These are phyloP conservation scores for Chymomyza fuscimana DNA, from an alignment of 2,888 invertebrate genomes.

Conservation along the genomic window DNA sequence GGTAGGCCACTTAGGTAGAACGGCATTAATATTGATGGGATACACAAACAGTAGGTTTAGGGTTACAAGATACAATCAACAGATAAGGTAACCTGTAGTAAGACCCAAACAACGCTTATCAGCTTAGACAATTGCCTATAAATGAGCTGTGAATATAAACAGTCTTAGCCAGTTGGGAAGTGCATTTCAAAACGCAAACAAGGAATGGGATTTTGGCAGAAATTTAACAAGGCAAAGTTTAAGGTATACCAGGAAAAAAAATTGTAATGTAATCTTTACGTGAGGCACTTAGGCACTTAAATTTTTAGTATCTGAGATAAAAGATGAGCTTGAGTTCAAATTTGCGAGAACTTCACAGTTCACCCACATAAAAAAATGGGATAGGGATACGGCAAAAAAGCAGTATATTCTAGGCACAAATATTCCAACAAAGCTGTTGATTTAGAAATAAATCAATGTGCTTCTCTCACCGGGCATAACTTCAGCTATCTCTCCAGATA, in stretches of 20 bases:
- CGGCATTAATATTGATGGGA: constrained; percentile 14
- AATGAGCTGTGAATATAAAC: constrained; percentile 33
- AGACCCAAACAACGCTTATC: constrained; percentile 33
- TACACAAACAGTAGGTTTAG: constrained; percentile 39
- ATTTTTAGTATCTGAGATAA: no score
- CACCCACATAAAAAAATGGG: no score
- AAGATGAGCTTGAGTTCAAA: no score
- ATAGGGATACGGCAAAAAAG: no score
- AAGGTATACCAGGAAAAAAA: background rate
- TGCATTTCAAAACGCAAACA: constrained; percentile 10
- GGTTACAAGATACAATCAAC: constrained; percentile 7
- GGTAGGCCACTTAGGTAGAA: constrained; percentile 45
- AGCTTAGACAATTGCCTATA: constrained; percentile 39
- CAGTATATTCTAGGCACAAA: no score
- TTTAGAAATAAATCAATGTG: no score
- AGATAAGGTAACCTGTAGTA: constrained; percentile 41
- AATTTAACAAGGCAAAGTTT: constrained; percentile 16
- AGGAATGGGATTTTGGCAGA: constrained; percentile 52
- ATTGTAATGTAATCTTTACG: background rate
- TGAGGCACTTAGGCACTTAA: no score
- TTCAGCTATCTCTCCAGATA: no score
- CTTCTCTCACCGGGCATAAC: no score
- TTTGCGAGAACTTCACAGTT: no score
- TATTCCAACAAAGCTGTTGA: no score
- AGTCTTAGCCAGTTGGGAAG: constrained; percentile 27